Evolutionary conservation across 2,113 vertebrate genomes (phyloP).

Genomic region (Erythrocercus mccallii): DNA sequence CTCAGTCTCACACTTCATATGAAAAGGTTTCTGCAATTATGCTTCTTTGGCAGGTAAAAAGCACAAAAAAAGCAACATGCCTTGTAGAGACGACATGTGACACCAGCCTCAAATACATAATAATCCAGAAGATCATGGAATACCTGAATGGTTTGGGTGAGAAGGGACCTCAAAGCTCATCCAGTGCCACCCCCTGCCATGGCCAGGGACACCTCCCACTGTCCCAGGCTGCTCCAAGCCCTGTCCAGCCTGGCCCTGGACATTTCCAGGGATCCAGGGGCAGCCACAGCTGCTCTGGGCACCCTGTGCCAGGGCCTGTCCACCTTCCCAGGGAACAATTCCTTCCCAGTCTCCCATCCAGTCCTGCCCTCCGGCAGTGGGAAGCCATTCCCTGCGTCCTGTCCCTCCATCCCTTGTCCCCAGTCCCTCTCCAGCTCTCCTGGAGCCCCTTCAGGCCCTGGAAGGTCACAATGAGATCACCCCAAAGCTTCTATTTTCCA

Average conservation of each 20-base stretch:
- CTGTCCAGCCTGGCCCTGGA: rapidly evolving
- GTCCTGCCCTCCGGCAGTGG: rapidly evolving
- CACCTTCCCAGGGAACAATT: not conserved
- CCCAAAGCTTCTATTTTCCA: not conserved
- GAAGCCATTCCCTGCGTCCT: not conserved
- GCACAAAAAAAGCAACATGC: not conserved
- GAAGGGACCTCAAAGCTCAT: not conserved
- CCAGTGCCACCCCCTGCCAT: rapidly evolving
- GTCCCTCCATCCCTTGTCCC: not conserved
- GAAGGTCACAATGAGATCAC: not conserved
- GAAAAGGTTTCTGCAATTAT: not conserved
- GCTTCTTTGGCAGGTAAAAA: not conserved
- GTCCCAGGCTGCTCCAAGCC: rapidly evolving
- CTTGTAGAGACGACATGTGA: not conserved
- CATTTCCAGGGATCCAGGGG: not conserved
- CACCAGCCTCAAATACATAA: not conserved
- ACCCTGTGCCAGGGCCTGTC: not conserved
- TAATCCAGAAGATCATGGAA: not conserved
- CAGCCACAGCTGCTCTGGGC: not conserved
- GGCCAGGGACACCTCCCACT: not conserved
- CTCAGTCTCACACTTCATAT: not conserved
- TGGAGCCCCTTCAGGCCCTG: not conserved
- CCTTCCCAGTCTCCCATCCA: not conserved
- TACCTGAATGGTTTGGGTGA: too few relatives aligned
- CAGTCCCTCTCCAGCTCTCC: not conserved